phyloP scores from a whole-genome alignment of 1,140 invertebrate genomes.

The Melipona quadrifasciata region DNA sequence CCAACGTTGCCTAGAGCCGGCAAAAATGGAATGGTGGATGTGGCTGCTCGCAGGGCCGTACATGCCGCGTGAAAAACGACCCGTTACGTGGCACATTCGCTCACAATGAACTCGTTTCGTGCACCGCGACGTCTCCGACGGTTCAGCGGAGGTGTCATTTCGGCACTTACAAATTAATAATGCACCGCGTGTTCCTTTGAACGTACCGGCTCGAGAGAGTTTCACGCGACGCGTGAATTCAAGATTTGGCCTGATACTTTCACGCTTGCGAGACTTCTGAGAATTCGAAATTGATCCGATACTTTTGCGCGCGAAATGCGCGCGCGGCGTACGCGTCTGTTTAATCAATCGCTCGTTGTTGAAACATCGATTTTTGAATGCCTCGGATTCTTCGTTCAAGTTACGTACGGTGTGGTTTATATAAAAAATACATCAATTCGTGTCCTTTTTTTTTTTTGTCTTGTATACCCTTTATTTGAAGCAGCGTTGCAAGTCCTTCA shows the following conservation, averaged over 20 bases:
- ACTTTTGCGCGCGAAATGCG: background rate
- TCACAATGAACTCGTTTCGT: slow-evolving; percentile 58
- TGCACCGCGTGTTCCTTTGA: background rate
- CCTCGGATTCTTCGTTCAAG: background rate
- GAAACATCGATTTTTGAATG: background rate
- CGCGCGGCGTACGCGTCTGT: background rate
- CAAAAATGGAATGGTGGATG: slow-evolving; percentile 63
- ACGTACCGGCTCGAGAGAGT: background rate
- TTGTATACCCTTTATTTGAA: background rate
- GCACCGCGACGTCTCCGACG: slow-evolving; percentile 43
- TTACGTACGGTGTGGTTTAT: background rate
- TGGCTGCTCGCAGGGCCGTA: slow-evolving; percentile 48
- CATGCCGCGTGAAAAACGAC: slow-evolving; percentile 56
- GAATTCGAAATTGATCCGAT: background rate
- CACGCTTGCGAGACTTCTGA: background rate
- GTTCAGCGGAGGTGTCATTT: slow-evolving; percentile 8
- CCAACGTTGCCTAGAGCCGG: slow-evolving; percentile 56
- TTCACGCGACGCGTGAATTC: too few relatives aligned
- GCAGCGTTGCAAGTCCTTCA: background rate
- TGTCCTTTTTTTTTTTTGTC: background rate
- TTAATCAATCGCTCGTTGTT: background rate
- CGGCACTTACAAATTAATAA: slow-evolving; percentile 39
- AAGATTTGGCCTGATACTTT: background rate
- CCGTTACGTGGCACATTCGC: slow-evolving; percentile 51
- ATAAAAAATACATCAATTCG: background rate